Percentiles rank a stretch among this genome's conserved stretches.
Conservation (phyloP, 2,888 invertebrate genomes). For the Alentia gelatinosa region DNA sequence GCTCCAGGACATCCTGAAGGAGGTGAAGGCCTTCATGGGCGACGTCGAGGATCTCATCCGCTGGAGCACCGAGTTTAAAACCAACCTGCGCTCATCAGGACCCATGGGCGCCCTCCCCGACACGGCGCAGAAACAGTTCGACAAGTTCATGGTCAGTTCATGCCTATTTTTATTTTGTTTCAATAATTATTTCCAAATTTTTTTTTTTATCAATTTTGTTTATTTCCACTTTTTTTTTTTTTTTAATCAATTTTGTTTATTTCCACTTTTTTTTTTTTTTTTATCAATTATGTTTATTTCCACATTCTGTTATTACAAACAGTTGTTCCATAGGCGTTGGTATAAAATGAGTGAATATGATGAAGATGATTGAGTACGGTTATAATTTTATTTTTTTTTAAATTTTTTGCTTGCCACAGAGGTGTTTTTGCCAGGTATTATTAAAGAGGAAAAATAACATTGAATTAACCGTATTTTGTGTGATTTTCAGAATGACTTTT, state of each 20-base stretch:
- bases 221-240: not conserved
- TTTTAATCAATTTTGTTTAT: not conserved
- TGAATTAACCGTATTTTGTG: not conserved
- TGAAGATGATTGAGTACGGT: no score
- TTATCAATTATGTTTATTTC: not conserved
- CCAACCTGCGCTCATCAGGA: constrained; percentile 73
- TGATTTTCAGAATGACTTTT: constrained; percentile 62
- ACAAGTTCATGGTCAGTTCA: constrained; percentile 74
- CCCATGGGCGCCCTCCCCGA: constrained; percentile 79
- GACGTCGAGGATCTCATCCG: constrained; percentile 77
- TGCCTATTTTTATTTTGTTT: not conserved
- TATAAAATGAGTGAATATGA: no score
- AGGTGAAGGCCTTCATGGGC: constrained; percentile 79
- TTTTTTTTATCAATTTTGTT: not conserved
- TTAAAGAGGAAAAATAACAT: not conserved
- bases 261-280: not conserved
- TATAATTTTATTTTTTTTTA: no score
- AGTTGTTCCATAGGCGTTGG: no score
- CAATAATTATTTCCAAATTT: not conserved
- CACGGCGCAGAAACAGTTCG: constrained; percentile 77
- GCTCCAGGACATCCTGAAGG: constrained; percentile 77
- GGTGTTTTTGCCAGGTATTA: no score
- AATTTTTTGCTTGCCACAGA: no score
- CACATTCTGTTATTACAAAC: no score
- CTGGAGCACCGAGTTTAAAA: constrained; percentile 76